A percentile compares a stretch with the other conserved stretches of the same genome.
These are phyloP conservation scores for Phytoseiulus persimilis DNA, from an alignment of 2,888 invertebrate species.

Conservation along the genomic window DNA sequence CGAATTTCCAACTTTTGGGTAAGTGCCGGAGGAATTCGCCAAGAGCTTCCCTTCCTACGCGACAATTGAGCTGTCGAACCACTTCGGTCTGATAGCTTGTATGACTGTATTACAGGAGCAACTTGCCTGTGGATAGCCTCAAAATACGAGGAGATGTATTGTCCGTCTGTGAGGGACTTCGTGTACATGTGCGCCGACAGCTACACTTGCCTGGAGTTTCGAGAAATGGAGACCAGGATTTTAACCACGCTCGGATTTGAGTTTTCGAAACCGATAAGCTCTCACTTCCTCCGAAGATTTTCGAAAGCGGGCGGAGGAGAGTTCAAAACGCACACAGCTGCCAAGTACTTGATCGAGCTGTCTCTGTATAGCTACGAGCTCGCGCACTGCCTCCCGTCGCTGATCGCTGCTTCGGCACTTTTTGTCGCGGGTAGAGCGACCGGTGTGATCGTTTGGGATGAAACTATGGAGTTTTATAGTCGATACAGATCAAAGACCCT, in stretches of 20 bases:
- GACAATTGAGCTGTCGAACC: background rate
- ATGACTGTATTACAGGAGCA: constrained; percentile 56
- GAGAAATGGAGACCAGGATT: constrained; percentile 72
- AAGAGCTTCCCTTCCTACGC: background rate
- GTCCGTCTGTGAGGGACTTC: constrained; percentile 77
- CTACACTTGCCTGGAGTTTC: constrained; percentile 67
- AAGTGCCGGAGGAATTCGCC: background rate
- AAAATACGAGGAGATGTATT: constrained; percentile 89
- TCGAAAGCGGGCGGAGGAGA: constrained; percentile 56
- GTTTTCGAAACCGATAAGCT: constrained; percentile 73
- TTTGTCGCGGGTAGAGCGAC: constrained; percentile 57
- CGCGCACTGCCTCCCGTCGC: constrained; percentile 67
- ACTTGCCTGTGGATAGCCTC: constrained; percentile 80
- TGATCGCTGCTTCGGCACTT: constrained; percentile 70
- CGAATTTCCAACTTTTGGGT: background rate
- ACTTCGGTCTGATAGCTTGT: background rate
- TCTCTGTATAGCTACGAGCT: constrained; percentile 70
- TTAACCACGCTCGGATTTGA: constrained; percentile 67
- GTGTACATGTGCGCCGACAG: constrained; percentile 81
- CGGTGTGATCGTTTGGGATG: background rate
- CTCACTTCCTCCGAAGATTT: constrained; percentile 74
- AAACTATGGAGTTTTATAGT: background rate
- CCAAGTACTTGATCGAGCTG: constrained; percentile 84
- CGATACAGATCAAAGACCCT: background rate
- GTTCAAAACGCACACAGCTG: constrained; percentile 64